Evolutionary conservation across 2,888 invertebrate species (phyloP).

Genomic region (Epinotia brunnichana): DNA sequence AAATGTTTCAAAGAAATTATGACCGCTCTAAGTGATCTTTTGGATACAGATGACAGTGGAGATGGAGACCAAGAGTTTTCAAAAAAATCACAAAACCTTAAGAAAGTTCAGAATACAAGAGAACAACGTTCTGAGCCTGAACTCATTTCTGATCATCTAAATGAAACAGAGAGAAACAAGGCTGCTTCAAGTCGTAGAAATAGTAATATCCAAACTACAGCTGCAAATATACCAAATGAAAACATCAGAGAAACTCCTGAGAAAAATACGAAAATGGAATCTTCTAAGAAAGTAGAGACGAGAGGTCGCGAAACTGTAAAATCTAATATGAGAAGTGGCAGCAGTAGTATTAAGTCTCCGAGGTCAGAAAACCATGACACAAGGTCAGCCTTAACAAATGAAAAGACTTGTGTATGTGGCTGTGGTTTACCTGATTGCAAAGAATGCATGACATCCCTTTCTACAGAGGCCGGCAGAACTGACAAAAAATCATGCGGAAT

Average conservation of each 20-base stretch:
- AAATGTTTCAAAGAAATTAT: constrained; percentile 77
- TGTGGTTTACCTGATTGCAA: constrained; percentile 1
- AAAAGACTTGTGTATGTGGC: background rate
- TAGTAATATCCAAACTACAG: background rate
- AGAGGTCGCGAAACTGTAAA: background rate
- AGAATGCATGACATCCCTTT: background rate
- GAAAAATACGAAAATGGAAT: background rate
- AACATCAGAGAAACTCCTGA: constrained; percentile 1
- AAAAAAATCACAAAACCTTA: constrained; percentile 2
- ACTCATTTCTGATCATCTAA: background rate
- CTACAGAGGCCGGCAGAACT: background rate
- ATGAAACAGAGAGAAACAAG: background rate
- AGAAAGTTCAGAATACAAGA: constrained; percentile 1
- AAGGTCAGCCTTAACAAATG: background rate
- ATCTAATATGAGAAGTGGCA: background rate
- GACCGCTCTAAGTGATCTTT: constrained; percentile 69
- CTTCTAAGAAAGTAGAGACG: background rate
- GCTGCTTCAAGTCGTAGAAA: background rate
- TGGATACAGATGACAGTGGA: constrained; percentile 72
- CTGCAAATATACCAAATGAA: background rate
- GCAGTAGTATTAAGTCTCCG: background rate
- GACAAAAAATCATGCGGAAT: background rate
- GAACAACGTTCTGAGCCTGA: constrained; percentile 6
- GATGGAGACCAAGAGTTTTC: constrained; percentile 41
- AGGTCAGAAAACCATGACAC: background rate